Evolutionary conservation across 2,888 invertebrate genomes (phyloP), one percentile per base, ranked within the genome.

Genomic region (Trissolcus brochymenae): DNA sequence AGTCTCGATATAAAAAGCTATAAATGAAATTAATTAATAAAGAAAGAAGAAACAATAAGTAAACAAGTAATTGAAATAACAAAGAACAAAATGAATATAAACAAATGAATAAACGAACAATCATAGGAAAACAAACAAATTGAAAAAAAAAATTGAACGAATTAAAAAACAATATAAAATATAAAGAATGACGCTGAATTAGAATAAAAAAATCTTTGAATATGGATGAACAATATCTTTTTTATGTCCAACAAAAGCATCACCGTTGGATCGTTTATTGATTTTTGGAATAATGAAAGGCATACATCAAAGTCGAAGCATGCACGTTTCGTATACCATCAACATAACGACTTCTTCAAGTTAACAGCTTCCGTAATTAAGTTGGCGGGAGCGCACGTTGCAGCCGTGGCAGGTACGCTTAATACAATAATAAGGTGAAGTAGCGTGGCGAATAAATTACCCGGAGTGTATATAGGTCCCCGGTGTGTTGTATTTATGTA

Each of bases 351-450:
- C 78, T 76, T 77, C 76, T 79, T 79, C 79, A 73, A 80, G 78
- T 80, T 80, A 80, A 79, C 80, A 79, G 78, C 77, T 78, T 77
- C 62, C 75, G 79, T 82, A 83, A 83, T 83, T 83, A 83, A 82
- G 82, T 78, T 67, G 75, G 74, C 77, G 64, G 70, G 76, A 76
- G 50, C 72, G 79, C 46, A 43, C 79, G 79, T 75, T 70, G 65
- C 25, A 49, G 56, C 71, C 70, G 70, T 65, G 50, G 75, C 73
- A 73, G 76, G 77, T 76, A 73, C 77, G 82, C 81, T 84, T 82
- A 83, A 84, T 84, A 83, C 83, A 83, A 84, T 84, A 84, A 84
- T 84, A 84, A 85, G 84, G 81, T 80, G 82, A 82, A 82, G 82
- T 82, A 81, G 81, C 80, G 79, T 79, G 73, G 79, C 82, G 84